Base-by-base conservation (phyloP, 2,888 invertebrate genomes). In the Mesopsocus fuscifrons region DNA sequence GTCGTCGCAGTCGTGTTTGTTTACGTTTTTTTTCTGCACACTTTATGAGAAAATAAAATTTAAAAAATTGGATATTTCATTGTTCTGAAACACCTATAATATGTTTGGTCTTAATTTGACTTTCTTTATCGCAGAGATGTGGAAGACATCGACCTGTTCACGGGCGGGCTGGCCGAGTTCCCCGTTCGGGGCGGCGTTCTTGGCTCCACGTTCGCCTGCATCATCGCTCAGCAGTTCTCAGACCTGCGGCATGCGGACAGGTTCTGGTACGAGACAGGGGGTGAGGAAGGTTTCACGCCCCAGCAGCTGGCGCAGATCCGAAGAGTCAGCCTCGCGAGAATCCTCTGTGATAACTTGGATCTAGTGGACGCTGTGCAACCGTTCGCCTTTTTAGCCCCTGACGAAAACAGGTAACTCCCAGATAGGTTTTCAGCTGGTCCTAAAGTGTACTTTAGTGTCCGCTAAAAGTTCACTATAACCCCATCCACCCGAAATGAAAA, bases 151-250 rank as follows among this genome's bases (percentile, higher is more conserved):
- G 62, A 61, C 44, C 50, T 62, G 23, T 62, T 60, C 60, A 59
- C 61, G 8, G 61, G 58, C 4, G 61, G 65, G 1, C 58, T 68
- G 15, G 59, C 65, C 2, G 69, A 69, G 52, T 53, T 54, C 18
- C 60, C 64, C 1, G 49, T 61, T 2, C 55, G 56, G 2, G 67
- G 63, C 3, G 62, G 62, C 35, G 54, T 65, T 48, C 56, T 67
- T 2, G 67, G 67, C 1, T 64, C 65, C 2, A 62, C 65, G 3
- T 65, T 67, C 49, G 59, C 60, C 35, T 67, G 67, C 47, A 57
- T 67, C 45, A 59, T 67, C 26, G 65, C 60, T 11, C 55, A 57
- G 46, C 63, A 64, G 46, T 66, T 67, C 51, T 52, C 57, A 35
- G 57, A 61, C 47, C 52, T 66, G 20, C 56, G 63, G 45, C 52